Evolutionary conservation across 2,888 invertebrate genomes (phyloP).

Genomic region (Perdita meconis): DNA sequence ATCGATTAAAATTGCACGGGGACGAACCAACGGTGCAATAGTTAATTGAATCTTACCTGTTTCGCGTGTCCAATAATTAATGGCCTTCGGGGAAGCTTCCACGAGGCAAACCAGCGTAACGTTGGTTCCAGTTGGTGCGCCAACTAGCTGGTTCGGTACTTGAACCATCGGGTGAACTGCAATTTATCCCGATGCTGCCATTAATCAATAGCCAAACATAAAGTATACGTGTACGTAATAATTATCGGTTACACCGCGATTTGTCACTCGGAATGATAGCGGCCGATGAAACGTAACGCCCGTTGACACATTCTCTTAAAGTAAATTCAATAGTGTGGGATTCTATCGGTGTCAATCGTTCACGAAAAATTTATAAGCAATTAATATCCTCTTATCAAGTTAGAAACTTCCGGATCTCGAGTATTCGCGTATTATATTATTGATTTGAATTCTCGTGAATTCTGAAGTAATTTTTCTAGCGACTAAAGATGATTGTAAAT

Average conservation of each 20-base stretch:
- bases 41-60: slow-evolving; percentile 87
- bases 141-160: slow-evolving; percentile 96
- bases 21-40: slow-evolving; percentile 11
- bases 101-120: slow-evolving; percentile 94
- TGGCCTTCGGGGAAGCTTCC: slow-evolving; percentile 96
- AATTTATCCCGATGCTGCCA: slow-evolving; percentile 76
- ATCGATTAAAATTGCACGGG: not conserved
- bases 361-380: slow-evolving; percentile 4
- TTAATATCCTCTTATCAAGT: not conserved
- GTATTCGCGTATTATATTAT: too few species aligned
- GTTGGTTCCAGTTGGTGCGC: slow-evolving; percentile 93
- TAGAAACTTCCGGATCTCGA: too few species aligned
- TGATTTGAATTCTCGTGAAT: too few species aligned
- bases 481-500: too few species aligned
- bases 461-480: too few species aligned
- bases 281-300: slow-evolving; percentile 27
- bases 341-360: not conserved
- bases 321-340: slow-evolving; percentile 36
- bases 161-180: slow-evolving; percentile 96
- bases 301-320: slow-evolving; percentile 38
- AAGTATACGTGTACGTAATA: slow-evolving; percentile 54
- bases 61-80: slow-evolving; percentile 97
- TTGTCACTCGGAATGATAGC: slow-evolving; percentile 33
- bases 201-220: slow-evolving; percentile 57
- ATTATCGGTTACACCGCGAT: slow-evolving; percentile 48